phyloP scores from a whole-genome alignment of 2,113 vertebrate genomes.

The Corydoras maculifer region DNA sequence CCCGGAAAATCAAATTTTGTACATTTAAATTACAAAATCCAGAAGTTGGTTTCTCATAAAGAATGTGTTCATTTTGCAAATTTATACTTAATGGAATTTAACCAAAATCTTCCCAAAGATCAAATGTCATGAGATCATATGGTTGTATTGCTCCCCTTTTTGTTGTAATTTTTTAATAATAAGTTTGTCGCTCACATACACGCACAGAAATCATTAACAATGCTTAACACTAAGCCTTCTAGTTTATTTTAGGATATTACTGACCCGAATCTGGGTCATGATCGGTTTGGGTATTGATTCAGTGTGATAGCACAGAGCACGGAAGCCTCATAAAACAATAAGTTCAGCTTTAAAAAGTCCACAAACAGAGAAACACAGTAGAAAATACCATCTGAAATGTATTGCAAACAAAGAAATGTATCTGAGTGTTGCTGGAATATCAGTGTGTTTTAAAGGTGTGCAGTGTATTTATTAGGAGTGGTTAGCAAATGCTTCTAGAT shows the following conservation, averaged over 20 bases:
- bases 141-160: too few species aligned
- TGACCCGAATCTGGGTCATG: background rate
- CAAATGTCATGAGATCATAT: too few species aligned
- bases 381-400: too few species aligned
- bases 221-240: background rate
- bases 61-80: too few species aligned
- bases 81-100: too few species aligned
- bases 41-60: too few species aligned
- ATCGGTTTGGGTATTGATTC: constrained; percentile 29
- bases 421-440: too few species aligned
- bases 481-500: background rate
- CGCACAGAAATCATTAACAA: constrained; percentile 12
- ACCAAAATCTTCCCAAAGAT: too few species aligned
- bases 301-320: constrained; percentile 8
- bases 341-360: constrained; percentile 1
- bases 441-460: background rate
- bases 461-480: constrained; percentile 1
- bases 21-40: too few species aligned
- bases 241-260: background rate
- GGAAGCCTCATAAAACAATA: background rate
- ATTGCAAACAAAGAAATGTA: too few species aligned
- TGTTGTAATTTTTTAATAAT: too few species aligned
- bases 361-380: background rate
- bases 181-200: background rate
- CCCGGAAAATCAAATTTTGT: too few species aligned